phyloP scores from a whole-genome alignment of 2,113 vertebrate genomes.

The Malurus melanocephalus region DNA sequence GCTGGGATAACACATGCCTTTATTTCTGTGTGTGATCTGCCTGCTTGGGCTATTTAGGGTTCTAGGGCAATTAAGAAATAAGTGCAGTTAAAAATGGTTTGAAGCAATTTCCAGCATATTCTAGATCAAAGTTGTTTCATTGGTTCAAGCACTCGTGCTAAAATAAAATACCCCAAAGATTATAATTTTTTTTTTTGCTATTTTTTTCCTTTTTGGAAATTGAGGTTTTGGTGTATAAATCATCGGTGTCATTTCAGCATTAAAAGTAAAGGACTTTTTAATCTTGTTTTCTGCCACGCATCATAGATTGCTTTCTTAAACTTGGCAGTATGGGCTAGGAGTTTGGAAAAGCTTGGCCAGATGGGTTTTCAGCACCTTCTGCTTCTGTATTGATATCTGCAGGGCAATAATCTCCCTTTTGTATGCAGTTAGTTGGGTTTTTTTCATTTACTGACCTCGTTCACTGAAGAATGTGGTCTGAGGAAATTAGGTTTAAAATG shows the following conservation, averaged over 20 bases:
- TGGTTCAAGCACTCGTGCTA: background rate
- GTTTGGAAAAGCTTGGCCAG: background rate
- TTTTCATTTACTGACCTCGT: background rate
- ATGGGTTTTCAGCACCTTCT: background rate
- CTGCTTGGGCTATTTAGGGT: constrained; percentile 28
- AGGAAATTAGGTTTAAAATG: background rate
- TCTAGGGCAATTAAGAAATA: constrained; percentile 17
- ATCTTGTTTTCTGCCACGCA: background rate
- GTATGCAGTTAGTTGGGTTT: background rate
- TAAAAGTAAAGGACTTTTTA: background rate
- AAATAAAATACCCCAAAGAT: background rate
- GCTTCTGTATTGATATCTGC: background rate
- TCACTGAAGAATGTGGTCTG: background rate
- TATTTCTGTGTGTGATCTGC: constrained; percentile 4
- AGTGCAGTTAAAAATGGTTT: constrained; percentile 12
- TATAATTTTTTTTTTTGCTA: too few species aligned
- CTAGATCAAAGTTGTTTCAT: background rate
- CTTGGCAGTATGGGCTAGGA: background rate
- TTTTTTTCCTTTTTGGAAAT: background rate
- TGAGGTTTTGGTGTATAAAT: background rate
- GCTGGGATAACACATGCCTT: background rate
- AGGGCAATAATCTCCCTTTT: background rate
- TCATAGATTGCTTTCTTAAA: background rate
- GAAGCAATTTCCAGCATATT: background rate
- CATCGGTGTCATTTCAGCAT: background rate